These are phyloP conservation scores for Nemurella pictetii DNA, from an alignment of 2,888 invertebrate genomes.

Conservation along the genomic window DNA sequence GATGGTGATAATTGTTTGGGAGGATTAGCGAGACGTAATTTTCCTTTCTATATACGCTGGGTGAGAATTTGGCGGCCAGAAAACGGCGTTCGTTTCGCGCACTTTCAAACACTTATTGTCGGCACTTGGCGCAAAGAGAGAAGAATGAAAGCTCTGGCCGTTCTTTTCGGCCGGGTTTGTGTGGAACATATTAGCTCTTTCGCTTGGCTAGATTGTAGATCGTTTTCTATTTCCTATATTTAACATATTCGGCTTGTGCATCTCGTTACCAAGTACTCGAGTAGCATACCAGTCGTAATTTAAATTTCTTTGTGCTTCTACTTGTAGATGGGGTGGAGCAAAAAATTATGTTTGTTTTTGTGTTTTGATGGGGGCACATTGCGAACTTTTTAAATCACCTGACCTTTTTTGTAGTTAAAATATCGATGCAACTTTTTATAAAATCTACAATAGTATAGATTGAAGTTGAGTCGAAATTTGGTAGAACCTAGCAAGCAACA, in stretches of 20 bases:
- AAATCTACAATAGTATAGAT: no score
- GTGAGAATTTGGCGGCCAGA: background rate
- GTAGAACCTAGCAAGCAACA: no score
- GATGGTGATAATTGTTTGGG: background rate
- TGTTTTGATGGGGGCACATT: background rate
- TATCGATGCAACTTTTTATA: no score
- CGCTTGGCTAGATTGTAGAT: background rate
- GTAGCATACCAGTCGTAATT: background rate
- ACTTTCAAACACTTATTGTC: background rate
- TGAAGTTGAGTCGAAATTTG: no score
- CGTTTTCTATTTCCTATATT: background rate
- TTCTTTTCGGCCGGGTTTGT: background rate
- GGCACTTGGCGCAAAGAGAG: background rate
- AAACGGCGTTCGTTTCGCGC: background rate
- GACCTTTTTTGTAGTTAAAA: no score
- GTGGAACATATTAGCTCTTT: background rate
- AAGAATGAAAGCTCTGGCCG: background rate
- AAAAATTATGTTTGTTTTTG: background rate
- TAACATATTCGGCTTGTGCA: background rate
- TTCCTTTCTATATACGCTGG: background rate
- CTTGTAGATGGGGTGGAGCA: background rate
- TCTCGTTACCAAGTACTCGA: background rate
- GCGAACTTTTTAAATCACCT: background rate
- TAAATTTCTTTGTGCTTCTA: background rate
- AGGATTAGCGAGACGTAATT: background rate